Base-by-base conservation (phyloP, 2,888 invertebrate genomes). In the Lithophane socia region DNA sequence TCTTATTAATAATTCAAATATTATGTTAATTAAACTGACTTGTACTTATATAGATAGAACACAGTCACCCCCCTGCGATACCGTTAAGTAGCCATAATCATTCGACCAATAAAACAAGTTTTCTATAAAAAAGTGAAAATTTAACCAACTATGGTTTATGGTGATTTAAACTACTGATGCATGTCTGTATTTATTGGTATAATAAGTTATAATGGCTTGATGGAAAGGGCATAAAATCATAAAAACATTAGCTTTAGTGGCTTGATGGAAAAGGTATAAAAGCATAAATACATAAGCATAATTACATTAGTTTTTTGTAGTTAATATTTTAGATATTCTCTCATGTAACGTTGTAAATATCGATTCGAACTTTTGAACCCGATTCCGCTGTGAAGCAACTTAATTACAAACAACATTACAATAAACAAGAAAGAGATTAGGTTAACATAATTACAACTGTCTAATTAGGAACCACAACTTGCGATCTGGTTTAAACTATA, bases 321-420 rank as follows among this genome's bases (percentile, higher is more conserved):
- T 52, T 2, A 3, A 8, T 44, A 70, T 73, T 73, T 63, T 13
- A 29, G 4, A 64, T 10, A 58, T 64, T 80, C 29, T 80, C 56
- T 58, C 74, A 80, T 49, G 63, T 21, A 1, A 44, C 16, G 18
- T 73, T 63, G 29, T 80, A 80, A 29, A 72, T 68, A 54, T 52
- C 44, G 42, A 65, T 81, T 73, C n/a, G 81, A 78, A 52, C 56
- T 58, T 52, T 64, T 78, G 81, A 80, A 64, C 80, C 18, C 13
- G 5, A 64, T 64, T n/a, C 10, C 2, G 16, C 2, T 21, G 37
- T 29, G 44, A 42, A 21, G 42, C 44, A 37, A 21, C 44, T 49
- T 2, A 16, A 70, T 79, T 77, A 47, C 16, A 47, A 70, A 24
- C 47, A 54, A 0, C 8, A 71, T 63, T 12, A 60, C 9, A 42